Percentiles rank a stretch among this genome's conserved stretches.
Evolutionary conservation across 2,888 invertebrate species (phyloP).

Genomic region (Dendrolimus pini): DNA sequence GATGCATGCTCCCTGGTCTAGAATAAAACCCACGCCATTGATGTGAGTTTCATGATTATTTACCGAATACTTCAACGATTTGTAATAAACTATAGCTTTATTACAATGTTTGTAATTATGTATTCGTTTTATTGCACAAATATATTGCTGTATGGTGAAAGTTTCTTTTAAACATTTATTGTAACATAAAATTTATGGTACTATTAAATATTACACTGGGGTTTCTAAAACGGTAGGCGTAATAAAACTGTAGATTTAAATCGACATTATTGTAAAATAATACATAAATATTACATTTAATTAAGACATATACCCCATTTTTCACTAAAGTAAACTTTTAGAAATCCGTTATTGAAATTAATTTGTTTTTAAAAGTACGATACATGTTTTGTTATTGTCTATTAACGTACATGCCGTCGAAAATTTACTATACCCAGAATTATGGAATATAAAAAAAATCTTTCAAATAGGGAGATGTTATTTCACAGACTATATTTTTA

Average conservation of each 20-base stretch:
- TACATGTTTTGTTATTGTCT: background rate
- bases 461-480: too few species aligned
- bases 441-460: too few species aligned
- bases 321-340: constrained; percentile 7
- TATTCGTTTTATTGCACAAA: background rate
- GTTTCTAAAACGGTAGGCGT: background rate
- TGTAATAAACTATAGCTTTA: background rate
- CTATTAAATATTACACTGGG: background rate
- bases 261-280: constrained; percentile 7
- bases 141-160: background rate
- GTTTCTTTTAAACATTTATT: background rate
- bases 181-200: background rate
- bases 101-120: background rate
- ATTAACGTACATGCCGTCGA: too few species aligned
- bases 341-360: background rate
- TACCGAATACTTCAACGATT: background rate
- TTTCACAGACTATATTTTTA: too few species aligned
- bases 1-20: too few species aligned
- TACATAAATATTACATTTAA: constrained; percentile 21
- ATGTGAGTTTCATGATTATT: background rate
- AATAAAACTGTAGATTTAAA: constrained; percentile 11
- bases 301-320: constrained; percentile 19
- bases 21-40: too few species aligned
- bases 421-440: too few species aligned
- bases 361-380: background rate